phyloP scores from a whole-genome alignment of 2,797 vertebrate species.

The Iguana delicatissima region DNA sequence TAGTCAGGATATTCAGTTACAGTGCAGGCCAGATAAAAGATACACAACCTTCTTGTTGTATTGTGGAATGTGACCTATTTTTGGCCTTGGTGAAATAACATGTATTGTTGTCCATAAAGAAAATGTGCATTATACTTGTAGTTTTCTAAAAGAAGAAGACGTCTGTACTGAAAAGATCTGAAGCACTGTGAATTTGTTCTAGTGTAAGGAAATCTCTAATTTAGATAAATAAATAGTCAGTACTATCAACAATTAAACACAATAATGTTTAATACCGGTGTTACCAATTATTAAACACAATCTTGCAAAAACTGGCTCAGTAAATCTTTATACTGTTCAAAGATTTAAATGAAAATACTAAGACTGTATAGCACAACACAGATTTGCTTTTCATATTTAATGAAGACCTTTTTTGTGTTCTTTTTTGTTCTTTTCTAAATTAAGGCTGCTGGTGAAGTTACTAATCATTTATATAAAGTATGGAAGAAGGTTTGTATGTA shows the following conservation, averaged over 20 bases:
- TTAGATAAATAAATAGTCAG: not conserved
- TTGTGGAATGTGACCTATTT: not conserved
- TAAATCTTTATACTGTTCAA: conserved; percentile 7
- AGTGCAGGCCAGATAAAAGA: not conserved
- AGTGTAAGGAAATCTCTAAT: not conserved
- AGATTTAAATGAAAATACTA: conserved; percentile 19
- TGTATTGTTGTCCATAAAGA: not conserved
- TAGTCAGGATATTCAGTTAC: not conserved
- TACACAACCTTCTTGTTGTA: not conserved
- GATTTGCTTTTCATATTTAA: conserved; percentile 69
- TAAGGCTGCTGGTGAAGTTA: conserved; percentile 89
- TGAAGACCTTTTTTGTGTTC: conserved; percentile 65
- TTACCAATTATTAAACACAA: conserved; percentile 25
- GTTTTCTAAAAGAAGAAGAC: not conserved
- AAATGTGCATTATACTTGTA: not conserved
- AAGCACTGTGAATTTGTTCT: not conserved
- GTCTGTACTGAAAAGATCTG: not conserved
- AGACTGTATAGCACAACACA: conserved; percentile 16
- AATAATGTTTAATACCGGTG: not conserved
- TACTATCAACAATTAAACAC: conserved; percentile 20
- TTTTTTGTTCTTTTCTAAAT: conserved; percentile 66
- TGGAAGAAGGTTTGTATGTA: conserved; percentile 97
- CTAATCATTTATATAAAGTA: conserved; percentile 92
- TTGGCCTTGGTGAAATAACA: not conserved
- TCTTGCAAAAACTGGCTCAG: conserved; percentile 1